Evolutionary conservation across 2,113 vertebrate species (phyloP), one percentile per base, ranked within the genome.

Genomic region (Pomatorhinus ruficollis): DNA sequence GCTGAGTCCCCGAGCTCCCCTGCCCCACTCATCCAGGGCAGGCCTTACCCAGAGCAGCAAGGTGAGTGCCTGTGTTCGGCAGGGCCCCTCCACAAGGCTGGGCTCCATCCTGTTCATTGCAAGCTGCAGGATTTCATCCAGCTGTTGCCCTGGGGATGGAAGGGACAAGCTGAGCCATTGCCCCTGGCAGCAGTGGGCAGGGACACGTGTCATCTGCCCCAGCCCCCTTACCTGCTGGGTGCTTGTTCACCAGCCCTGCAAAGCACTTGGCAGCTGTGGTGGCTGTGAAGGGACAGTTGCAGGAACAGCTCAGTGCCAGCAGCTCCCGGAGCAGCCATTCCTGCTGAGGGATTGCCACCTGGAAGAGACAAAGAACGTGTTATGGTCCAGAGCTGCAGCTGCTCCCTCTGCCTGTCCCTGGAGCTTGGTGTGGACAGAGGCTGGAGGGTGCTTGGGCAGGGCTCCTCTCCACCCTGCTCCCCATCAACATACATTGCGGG

Each of bases 191-290:
- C 12, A 21, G 30, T 10, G 17, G 25, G 21, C 21, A 57, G 53
- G 23, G n/a, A 49, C 30, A 15, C 37, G 6, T 1, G 0, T 15
- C 1, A 0, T 39, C 49, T 56, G 25, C 33, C 52, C 24, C 15
- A 25, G 23, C 33, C 16, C 19, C 18, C 95, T 93, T 97, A 99
- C 99, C 99, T n/a, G 94, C 96, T 1, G 98, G 97, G 52, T 98
- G 98, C 93, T 99, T 99, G 97, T 99, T 99, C 80, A 99, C 96
- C 89, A 99, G 98, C 45, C 99, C 99, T 2, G 99, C 99, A 3
- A 99, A 99, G 95, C 99, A 99, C 95, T 99, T 99, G 11, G 99
- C 98, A 8, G 99, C 99, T 2, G 98, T 98, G 12, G 98, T 99
- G 95, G 99, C 98, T 0, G 98, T 98, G 81, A 99, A 98, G 33